A percentile compares a stretch with the other conserved stretches of the same genome.
Conservation (phyloP, 2,113 vertebrate species). For the Tautogolabrus adspersus region DNA sequence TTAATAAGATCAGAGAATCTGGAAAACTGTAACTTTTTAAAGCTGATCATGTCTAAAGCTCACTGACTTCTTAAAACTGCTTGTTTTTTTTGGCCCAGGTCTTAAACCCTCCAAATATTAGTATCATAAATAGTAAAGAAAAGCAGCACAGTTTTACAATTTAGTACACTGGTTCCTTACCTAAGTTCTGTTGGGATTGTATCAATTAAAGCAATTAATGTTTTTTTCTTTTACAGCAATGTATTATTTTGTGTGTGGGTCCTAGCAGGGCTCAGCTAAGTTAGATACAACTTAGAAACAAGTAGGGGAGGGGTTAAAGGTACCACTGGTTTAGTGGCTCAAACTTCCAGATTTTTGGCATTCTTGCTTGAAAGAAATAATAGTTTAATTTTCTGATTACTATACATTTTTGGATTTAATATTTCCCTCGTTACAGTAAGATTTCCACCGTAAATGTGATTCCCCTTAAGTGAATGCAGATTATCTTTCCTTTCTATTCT, state of each 20-base stretch:
- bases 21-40: background rate
- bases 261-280: no score
- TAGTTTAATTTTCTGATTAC: background rate
- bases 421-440: background rate
- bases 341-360: background rate
- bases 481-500: no score
- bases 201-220: no score
- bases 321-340: background rate
- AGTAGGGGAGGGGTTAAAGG: no score
- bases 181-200: no score
- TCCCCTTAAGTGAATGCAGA: slow-evolving; percentile 3
- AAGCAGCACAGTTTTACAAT: slow-evolving; percentile 5
- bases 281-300: no score
- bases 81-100: slow-evolving; percentile 1
- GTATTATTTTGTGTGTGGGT: no score
- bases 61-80: slow-evolving; percentile 6
- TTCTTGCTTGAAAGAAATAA: background rate
- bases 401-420: background rate
- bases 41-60: background rate
- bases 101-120: background rate
- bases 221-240: no score
- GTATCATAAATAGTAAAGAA: background rate
- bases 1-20: background rate
- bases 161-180: background rate
- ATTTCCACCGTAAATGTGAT: slow-evolving; percentile 10